A percentile compares a stretch with the other conserved stretches of the same genome.
These are phyloP conservation scores for Coturnix japonica DNA, from an alignment of 2,113 vertebrate genomes.

Conservation along the genomic window DNA sequence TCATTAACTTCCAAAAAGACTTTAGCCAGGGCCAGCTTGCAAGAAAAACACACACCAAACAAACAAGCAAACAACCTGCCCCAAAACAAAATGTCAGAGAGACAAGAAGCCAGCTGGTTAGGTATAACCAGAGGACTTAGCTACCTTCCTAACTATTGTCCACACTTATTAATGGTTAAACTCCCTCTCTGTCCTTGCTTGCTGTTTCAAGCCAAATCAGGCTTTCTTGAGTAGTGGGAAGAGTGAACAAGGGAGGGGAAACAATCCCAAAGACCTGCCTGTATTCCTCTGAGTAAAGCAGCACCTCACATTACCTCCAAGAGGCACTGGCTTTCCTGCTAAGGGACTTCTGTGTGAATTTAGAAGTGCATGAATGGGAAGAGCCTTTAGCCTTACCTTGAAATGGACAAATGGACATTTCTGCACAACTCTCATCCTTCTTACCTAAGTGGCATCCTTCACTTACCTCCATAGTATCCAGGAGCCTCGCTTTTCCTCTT, in stretches of 20 bases:
- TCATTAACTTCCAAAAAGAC: constrained; percentile 39
- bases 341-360: neutral
- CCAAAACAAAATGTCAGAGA: neutral
- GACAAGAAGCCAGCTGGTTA: neutral
- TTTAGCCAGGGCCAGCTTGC: constrained; percentile 1
- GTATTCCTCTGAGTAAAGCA: neutral
- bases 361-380: neutral
- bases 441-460: rapidly evolving
- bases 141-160: constrained; percentile 28
- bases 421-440: neutral
- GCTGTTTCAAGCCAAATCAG: neutral
- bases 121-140: neutral
- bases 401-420: neutral
- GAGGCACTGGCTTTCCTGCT: neutral
- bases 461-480: neutral
- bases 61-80: too few species aligned
- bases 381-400: neutral
- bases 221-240: neutral
- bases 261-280: neutral
- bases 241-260: neutral
- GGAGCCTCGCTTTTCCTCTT: neutral
- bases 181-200: neutral
- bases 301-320: neutral
- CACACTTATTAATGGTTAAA: constrained; percentile 53
- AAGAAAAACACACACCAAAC: neutral